phyloP scores from a whole-genome alignment of 2,888 invertebrate species.

The Drosophila emarginata region DNA sequence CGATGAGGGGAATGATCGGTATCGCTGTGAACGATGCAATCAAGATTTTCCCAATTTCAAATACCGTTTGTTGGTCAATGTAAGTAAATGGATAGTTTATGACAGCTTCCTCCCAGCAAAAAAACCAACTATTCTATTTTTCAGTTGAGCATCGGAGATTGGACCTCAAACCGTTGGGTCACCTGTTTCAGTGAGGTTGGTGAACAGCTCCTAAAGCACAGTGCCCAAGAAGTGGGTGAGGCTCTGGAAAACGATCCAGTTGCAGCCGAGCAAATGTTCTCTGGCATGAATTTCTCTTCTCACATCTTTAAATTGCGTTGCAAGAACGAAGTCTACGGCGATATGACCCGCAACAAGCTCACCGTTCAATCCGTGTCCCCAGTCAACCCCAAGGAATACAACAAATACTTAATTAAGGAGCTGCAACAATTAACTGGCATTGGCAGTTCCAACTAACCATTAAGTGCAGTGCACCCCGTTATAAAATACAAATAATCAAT shows the following conservation, averaged over 20 bases:
- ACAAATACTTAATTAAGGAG: conserved; percentile 87
- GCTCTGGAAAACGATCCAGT: conserved; percentile 87
- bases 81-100: conserved; percentile 83
- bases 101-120: not conserved
- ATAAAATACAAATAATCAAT: not conserved
- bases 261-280: conserved; percentile 87
- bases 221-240: conserved; percentile 90
- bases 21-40: conserved; percentile 97
- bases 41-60: conserved; percentile 92
- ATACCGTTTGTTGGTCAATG: conserved; percentile 91
- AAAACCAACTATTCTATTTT: not conserved
- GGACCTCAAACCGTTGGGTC: conserved; percentile 93
- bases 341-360: conserved; percentile 87
- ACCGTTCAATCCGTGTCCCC: conserved; percentile 88
- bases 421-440: conserved; percentile 87
- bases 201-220: conserved; percentile 88
- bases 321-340: conserved; percentile 94
- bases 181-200: conserved; percentile 94
- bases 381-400: conserved; percentile 90
- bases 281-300: conserved; percentile 89
- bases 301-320: conserved; percentile 93
- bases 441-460: conserved; percentile 69
- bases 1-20: conserved; percentile 93
- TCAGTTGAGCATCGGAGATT: conserved; percentile 93
- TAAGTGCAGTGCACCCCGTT: conserved; percentile 41